Conservation (phyloP, 2,797 vertebrate genomes). For the Mormyrus hasselquistii region DNA sequence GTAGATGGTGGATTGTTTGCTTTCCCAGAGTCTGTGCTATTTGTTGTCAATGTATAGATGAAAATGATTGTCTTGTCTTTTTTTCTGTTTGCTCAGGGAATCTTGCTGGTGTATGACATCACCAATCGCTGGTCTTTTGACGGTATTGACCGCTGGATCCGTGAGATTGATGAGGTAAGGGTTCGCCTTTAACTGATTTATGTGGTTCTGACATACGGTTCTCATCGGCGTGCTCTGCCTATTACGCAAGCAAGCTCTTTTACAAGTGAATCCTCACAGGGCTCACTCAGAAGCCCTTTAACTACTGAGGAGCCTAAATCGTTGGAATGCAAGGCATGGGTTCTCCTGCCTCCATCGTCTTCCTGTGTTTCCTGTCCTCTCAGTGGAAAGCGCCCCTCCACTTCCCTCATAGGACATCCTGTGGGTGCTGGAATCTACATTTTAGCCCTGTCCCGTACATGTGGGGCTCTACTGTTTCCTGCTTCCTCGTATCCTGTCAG, state of each 20-base stretch:
- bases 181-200: neutral
- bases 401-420: constrained; percentile 15
- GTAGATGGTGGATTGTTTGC: neutral
- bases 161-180: constrained; percentile 93
- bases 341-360: constrained; percentile 15
- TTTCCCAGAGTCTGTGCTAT: neutral
- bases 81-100: constrained; percentile 67
- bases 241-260: neutral
- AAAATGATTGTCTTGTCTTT: constrained; percentile 1
- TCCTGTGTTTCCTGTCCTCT: constrained; percentile 22
- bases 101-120: constrained; percentile 95
- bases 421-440: constrained; percentile 20
- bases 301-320: neutral
- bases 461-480: constrained; percentile 25
- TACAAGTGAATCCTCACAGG: neutral
- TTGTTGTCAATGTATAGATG: neutral
- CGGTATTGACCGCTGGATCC: constrained; percentile 96
- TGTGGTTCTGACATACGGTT: neutral
- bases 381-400: constrained; percentile 2
- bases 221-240: neutral
- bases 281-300: neutral
- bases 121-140: constrained; percentile 98
- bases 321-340: constrained; percentile 15
- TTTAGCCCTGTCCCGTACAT: constrained; percentile 18
- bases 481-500: constrained; percentile 4